Evolutionary conservation across 2,888 invertebrate genomes (phyloP).

Genomic region (Cepaea hortensis): DNA sequence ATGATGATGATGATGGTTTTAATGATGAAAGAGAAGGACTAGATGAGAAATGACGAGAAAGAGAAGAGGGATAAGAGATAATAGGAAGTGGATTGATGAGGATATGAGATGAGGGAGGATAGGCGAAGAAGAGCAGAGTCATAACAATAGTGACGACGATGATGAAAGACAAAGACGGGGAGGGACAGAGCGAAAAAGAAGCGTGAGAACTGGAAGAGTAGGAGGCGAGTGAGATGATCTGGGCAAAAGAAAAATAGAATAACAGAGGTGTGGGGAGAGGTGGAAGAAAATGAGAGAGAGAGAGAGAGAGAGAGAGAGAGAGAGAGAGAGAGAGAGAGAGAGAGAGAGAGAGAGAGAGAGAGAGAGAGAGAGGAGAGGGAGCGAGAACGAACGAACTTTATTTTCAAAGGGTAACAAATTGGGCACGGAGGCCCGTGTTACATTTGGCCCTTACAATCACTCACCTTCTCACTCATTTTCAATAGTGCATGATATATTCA

Average conservation of each 20-base stretch:
- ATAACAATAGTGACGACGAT: background rate
- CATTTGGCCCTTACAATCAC: too few relatives aligned
- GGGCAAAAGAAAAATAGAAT: background rate
- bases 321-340: background rate
- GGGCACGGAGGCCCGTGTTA: too few relatives aligned
- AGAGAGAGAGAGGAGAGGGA: background rate
- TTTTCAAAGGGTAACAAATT: too few relatives aligned
- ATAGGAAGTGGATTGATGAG: background rate
- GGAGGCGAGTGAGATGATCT: too few relatives aligned
- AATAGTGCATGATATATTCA: too few relatives aligned
- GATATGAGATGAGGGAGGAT: background rate
- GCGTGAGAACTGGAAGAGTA: background rate
- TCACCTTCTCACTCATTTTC: too few relatives aligned
- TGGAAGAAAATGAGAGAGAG: background rate
- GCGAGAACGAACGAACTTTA: background rate
- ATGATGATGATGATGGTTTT: too few relatives aligned
- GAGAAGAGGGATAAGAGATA: background rate
- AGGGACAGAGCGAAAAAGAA: too few relatives aligned
- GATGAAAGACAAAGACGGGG: background rate
- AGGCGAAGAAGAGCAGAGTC: background rate
- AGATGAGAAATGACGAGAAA: background rate
- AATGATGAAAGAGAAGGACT: background rate
- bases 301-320: constrained; percentile 15
- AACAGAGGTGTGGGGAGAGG: background rate
- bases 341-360: background rate